Conservation (phyloP, 2,797 vertebrate species). For the Microctenopoma lineatum region DNA sequence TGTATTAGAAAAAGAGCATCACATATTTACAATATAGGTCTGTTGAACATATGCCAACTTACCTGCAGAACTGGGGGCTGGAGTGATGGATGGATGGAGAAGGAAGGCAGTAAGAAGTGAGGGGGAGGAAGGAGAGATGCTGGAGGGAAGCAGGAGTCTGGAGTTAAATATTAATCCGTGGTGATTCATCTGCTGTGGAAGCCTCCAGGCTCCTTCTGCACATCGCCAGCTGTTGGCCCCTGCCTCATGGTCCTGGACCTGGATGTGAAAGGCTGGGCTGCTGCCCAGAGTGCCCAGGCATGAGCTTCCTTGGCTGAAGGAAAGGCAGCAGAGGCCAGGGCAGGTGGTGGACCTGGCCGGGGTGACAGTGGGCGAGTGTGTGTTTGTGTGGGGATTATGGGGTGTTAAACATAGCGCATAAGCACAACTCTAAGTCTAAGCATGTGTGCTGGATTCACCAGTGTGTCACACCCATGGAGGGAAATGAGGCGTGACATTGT, state of each 20-base stretch:
- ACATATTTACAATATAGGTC: slow-evolving; percentile 71
- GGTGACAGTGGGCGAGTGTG: slow-evolving; percentile 31
- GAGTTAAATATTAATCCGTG: slow-evolving; percentile 87
- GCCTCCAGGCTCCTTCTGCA: slow-evolving; percentile 82
- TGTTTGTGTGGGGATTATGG: slow-evolving; percentile 24
- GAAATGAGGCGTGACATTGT: slow-evolving; percentile 58
- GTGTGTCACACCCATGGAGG: slow-evolving; percentile 54
- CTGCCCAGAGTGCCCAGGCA: slow-evolving; percentile 82
- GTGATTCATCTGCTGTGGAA: slow-evolving; percentile 85
- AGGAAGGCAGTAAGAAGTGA: slow-evolving; percentile 49
- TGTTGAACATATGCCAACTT: slow-evolving; percentile 59
- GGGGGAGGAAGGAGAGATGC: slow-evolving; percentile 73
- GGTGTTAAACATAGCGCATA: slow-evolving; percentile 54
- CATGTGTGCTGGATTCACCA: slow-evolving; percentile 44
- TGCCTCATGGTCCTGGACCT: slow-evolving; percentile 73
- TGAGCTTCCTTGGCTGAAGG: slow-evolving; percentile 77
- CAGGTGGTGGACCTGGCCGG: slow-evolving; percentile 76
- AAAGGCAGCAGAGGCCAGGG: slow-evolving; percentile 67
- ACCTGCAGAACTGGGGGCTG: slow-evolving; percentile 70
- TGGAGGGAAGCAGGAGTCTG: slow-evolving; percentile 82
- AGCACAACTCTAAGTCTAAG: slow-evolving; percentile 52
- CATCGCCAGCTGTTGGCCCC: slow-evolving; percentile 83
- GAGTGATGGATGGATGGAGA: slow-evolving; percentile 65
- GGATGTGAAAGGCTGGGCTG: slow-evolving; percentile 77
- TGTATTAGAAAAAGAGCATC: slow-evolving; percentile 47